phyloP scores from a whole-genome alignment of 2,888 invertebrate species.

The Maniola hyperantus region DNA sequence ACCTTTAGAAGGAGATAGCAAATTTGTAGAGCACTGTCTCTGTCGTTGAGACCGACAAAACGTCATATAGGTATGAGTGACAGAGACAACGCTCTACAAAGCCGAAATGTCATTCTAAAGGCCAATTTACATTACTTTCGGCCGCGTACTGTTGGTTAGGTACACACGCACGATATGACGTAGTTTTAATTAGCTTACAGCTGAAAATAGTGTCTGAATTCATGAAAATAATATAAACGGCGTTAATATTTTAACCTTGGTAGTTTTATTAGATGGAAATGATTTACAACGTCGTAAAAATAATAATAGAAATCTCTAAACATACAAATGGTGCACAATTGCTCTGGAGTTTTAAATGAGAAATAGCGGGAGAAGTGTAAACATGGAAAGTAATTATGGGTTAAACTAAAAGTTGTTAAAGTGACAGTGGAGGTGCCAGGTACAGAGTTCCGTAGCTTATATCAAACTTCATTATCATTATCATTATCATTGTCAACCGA shows the following conservation, averaged over 20 bases:
- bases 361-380: conserved; percentile 17
- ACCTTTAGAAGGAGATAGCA: too few species aligned
- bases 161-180: conserved; percentile 16
- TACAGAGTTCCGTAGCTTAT: neutral
- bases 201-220: conserved; percentile 23
- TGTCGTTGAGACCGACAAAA: too few species aligned
- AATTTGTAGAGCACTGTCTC: too few species aligned
- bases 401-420: conserved; percentile 18
- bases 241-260: conserved; percentile 23
- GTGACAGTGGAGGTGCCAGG: neutral
- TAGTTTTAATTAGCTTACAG: conserved; percentile 16
- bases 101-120: too few species aligned
- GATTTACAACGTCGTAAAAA: conserved; percentile 22
- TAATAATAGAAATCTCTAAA: conserved; percentile 22
- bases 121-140: too few species aligned
- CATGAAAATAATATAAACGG: conserved; percentile 19
- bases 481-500: too few species aligned
- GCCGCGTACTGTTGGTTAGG: too few species aligned
- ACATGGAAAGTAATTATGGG: conserved; percentile 28
- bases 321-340: conserved; percentile 13
- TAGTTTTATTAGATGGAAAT: conserved; percentile 19
- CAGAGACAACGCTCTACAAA: too few species aligned
- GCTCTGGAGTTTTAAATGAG: conserved; percentile 11
- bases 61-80: too few species aligned
- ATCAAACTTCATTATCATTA: neutral